Base-by-base conservation (phyloP, 2,888 invertebrate species). In the Ceramica pisi region DNA sequence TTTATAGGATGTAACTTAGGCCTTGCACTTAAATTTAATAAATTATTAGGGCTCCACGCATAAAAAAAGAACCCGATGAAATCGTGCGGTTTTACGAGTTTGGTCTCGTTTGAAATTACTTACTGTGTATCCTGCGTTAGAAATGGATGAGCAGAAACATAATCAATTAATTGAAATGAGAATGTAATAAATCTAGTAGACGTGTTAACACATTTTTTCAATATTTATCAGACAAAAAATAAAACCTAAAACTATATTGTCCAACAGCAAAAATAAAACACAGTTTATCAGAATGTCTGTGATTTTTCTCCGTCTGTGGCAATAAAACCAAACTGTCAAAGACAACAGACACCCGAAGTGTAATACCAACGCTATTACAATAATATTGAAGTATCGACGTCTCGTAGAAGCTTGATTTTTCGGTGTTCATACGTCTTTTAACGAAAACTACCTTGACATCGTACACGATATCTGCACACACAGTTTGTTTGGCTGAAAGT, bases 291-390 rank as follows among this genome's bases (percentile, higher is more conserved):
- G 14, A 55, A 64, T 55, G 4, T 56, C 38, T 76, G 41, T 64
- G 60, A 66, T 16, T 21, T 44, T 66, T 31, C 12, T 35, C 67
- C 8, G 41, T 65, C 73, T 73, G 23, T 56, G 60, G 26, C 62
- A 79, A 76, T 67, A 81, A 72, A 77, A 63, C 60, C 46, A 63
- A 67, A 60, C 61, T 59, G 51, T 61, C 63, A 57, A 31, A 59
- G 60, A 57, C 50, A 56, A 61, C 51, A 67, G 64, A 69, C 71
- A 48, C 26, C 51, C 23, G 62, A 66, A 60, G 21, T 53, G 26
- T 51, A 69, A 76, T 64, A 71, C 69, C 62, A 78, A 71, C 69
- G 66, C 38, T 66, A 78, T 81, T 63, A 74, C 78, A 67, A 71
- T 65, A 78, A 70, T 60, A 65, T 61, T 53, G 65, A 8, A 19